Base-by-base conservation (phyloP, 2,797 vertebrate genomes). In the Coreius guichenoti region DNA sequence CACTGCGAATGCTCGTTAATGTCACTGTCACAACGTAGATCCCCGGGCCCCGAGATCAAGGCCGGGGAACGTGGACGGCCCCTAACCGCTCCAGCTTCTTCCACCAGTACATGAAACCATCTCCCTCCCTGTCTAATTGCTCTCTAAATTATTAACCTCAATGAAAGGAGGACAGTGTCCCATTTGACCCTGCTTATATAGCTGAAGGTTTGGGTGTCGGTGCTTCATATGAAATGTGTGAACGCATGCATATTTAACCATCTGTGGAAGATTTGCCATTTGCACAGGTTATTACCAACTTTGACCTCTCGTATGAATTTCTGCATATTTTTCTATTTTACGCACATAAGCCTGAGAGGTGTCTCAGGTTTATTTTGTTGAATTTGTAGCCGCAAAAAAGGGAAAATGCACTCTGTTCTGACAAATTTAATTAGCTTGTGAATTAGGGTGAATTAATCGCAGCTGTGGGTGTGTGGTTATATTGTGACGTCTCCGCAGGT, bases 21-120 rank as follows among this genome's bases (percentile, higher is more conserved):
- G 96, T 96, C 95, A 94, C 90, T 86, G 83, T 94, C 92, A 90
- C 89, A 89, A 90, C 94, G 95, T 94, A 89, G 90, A 92, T 92
- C 93, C 91, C 90, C 90, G 86, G 92, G 91, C 92, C 82, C 88
- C 29, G 81, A 90, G 92, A 94, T 95, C 92, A 94, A 95, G 95
- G 94, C 86, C 89, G 90, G 84, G 69, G 84, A 86, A 73, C 43
- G 33, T 77, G 51, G 67, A 79, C 49, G 72, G 33, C 75, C 86
- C 87, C 83, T 83, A 36, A 68, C 77, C 70, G 29, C 78, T 76
- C 61, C 70, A 33, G 39, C 33, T 78, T 8, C 31, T 47, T 56
- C 77, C 72, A 4, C 61, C 65, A 31, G 89, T 89, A 90, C 91
- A 90, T 90, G 91, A 89, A 87, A 88, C 87, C 45, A 86, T 90